phyloP scores from a whole-genome alignment of 2,113 vertebrate species.

The Mustela nigripes region DNA sequence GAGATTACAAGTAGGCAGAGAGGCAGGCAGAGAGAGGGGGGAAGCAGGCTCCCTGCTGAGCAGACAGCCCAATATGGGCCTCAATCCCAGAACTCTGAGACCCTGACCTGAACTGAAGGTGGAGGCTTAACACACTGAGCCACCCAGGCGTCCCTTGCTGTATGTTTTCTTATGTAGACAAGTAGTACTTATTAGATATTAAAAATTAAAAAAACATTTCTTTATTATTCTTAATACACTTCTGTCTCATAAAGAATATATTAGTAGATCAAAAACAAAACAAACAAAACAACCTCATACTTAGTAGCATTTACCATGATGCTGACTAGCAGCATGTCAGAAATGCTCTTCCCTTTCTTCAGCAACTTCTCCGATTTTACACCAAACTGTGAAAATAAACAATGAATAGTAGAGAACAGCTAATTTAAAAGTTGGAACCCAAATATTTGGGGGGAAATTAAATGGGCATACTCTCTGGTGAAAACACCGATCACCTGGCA shows the following conservation, averaged over 20 bases:
- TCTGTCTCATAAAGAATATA: background rate
- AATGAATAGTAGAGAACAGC: background rate
- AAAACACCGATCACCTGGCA: background rate
- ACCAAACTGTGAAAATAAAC: conserved; percentile 88
- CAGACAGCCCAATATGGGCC: too few species aligned
- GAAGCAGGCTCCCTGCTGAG: too few species aligned
- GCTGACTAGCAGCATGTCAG: conserved; percentile 90
- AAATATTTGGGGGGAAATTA: background rate
- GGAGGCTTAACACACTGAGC: too few species aligned
- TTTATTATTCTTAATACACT: background rate
- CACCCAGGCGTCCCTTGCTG: too few species aligned
- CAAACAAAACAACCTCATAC: conserved; percentile 83
- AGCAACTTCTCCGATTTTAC: conserved; percentile 87
- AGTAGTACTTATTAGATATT: background rate
- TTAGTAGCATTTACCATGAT: conserved; percentile 92
- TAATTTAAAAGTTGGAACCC: conserved; percentile 21
- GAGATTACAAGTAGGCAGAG: too few species aligned
- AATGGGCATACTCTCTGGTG: background rate
- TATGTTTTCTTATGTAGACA: background rate
- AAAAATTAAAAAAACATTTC: background rate
- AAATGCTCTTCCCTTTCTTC: conserved; percentile 89
- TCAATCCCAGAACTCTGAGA: too few species aligned
- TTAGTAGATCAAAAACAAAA: background rate
- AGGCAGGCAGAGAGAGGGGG: too few species aligned
- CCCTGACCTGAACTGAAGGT: too few species aligned